These are phyloP conservation scores for Fulmarus glacialis DNA, from an alignment of 2,113 vertebrate species.

Conservation along the genomic window DNA sequence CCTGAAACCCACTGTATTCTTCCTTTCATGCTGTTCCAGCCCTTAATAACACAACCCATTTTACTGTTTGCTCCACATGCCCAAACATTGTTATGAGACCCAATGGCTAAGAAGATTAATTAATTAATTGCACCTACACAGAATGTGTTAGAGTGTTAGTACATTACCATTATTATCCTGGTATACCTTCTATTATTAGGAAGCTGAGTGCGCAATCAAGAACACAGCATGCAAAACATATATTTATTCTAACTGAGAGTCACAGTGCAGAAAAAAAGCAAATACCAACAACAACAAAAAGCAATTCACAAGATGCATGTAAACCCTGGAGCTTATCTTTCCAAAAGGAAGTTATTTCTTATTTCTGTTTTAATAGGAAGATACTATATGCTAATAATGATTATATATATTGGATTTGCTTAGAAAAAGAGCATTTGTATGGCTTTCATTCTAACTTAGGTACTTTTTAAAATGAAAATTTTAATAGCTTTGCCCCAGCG, in stretches of 20 bases:
- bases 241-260: neutral
- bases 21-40: neutral
- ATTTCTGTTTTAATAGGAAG: neutral
- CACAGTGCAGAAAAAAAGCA: neutral
- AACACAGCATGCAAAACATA: neutral
- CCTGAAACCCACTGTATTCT: neutral
- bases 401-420: neutral
- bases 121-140: neutral
- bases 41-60: neutral
- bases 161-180: neutral
- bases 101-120: neutral
- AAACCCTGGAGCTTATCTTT: neutral
- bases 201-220: neutral
- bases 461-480: neutral
- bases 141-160: neutral
- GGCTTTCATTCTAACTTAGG: neutral
- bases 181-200: neutral
- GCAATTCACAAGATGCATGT: neutral
- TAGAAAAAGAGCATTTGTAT: neutral
- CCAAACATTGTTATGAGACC: neutral
- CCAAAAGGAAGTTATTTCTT: neutral
- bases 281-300: neutral
- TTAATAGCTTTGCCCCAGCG: neutral
- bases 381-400: neutral
- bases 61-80: neutral